Conservation (phyloP, 2,888 invertebrate genomes). For the Thelaira solivaga region DNA sequence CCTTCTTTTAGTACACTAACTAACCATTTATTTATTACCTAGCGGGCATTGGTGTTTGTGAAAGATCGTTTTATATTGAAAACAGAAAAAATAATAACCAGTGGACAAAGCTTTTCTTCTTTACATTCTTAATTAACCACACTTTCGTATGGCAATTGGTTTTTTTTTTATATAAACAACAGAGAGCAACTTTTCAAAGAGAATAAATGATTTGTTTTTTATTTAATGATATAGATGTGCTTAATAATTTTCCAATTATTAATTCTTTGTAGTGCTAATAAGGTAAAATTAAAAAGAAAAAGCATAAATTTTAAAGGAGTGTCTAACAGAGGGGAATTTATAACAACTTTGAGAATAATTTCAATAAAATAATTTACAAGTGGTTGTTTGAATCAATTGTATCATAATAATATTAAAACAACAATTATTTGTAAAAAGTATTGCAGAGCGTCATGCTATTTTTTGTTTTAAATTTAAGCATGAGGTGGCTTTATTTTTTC, state of each 20-base stretch:
- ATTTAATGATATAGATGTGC: conserved; percentile 13
- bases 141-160: neutral
- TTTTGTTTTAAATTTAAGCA: too few relatives aligned
- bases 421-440: too few relatives aligned
- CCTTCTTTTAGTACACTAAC: conserved; percentile 36
- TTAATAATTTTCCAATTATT: conserved; percentile 42
- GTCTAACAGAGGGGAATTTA: neutral
- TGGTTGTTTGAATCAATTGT: neutral
- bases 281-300: neutral
- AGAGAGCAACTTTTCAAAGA: neutral
- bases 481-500: too few relatives aligned
- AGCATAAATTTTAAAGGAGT: neutral
- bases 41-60: neutral
- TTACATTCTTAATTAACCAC: conserved; percentile 16
- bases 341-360: neutral
- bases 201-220: conserved; percentile 22
- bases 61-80: conserved; percentile 1
- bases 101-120: neutral
- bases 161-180: neutral
- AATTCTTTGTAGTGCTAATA: conserved; percentile 11
- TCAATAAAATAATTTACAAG: neutral
- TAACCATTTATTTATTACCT: conserved; percentile 3
- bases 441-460: too few relatives aligned
- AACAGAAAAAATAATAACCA: too few relatives aligned
- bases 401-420: too few relatives aligned